Percentiles rank a stretch among this genome's conserved stretches.
These are phyloP conservation scores for Ectobius pallidus DNA, from an alignment of 2,888 invertebrate species.

Conservation along the genomic window DNA sequence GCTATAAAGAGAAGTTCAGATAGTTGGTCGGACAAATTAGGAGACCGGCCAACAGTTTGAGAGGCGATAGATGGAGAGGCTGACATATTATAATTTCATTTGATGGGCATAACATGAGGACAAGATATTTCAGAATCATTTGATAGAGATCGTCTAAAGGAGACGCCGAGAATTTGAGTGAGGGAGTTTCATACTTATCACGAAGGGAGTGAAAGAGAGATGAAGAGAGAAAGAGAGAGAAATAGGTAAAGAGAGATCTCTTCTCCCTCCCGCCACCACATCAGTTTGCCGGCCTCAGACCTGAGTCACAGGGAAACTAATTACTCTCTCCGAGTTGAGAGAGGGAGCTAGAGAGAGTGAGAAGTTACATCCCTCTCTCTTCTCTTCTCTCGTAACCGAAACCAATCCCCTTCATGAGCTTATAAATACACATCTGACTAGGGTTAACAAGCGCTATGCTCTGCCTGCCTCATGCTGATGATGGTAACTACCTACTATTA, in stretches of 20 bases:
- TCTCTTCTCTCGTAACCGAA: conserved; percentile 1
- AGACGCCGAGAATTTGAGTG: no score
- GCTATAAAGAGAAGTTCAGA: no score
- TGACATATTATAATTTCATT: no score
- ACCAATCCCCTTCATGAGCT: conserved; percentile 3
- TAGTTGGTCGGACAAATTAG: no score
- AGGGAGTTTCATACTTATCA: conserved; percentile 9
- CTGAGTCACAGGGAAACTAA: conserved; percentile 23
- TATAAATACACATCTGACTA: conserved; percentile 1
- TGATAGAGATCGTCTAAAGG: no score
- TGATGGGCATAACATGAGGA: no score
- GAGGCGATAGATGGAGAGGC: no score
- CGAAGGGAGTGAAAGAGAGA: conserved; percentile 7
- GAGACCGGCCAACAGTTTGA: no score
- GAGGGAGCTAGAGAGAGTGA: conserved; percentile 8
- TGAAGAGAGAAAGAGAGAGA: background rate
- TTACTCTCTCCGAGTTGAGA: conserved; percentile 17
- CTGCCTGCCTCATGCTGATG: no score
- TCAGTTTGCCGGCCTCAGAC: background rate
- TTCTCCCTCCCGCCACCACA: background rate
- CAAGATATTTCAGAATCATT: no score
- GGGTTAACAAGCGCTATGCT: background rate
- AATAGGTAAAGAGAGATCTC: background rate
- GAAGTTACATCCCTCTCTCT: no score
- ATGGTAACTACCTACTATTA: no score